Evolutionary conservation across 2,113 vertebrate species (phyloP).

Genomic region (Rhegmatorhina hoffmannsi): DNA sequence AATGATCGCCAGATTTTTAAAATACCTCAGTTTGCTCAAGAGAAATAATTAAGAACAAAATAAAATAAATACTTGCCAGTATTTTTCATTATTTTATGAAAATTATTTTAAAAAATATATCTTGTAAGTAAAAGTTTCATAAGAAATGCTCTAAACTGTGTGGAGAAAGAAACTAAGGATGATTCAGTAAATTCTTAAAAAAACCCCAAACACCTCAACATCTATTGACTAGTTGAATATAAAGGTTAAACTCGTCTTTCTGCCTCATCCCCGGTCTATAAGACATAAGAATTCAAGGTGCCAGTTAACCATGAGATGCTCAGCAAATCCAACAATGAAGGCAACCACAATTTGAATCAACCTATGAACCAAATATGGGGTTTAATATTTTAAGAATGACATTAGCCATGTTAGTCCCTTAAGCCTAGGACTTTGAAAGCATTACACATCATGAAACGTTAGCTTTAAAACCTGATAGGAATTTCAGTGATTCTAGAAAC

Average conservation of each 20-base stretch:
- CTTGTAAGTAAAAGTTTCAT: neutral
- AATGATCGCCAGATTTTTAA: neutral
- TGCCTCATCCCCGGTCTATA: neutral
- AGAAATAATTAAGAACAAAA: neutral
- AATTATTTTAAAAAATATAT: neutral
- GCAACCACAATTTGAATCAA: neutral
- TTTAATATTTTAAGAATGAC: neutral
- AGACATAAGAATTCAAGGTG: neutral
- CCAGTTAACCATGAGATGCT: neutral
- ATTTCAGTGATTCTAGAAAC: neutral
- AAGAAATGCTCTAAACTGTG: neutral
- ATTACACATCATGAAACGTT: neutral
- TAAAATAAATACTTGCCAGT: neutral
- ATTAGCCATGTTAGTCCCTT: neutral
- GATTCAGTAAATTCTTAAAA: neutral
- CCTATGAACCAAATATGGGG: neutral
- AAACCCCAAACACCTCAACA: fast-evolving
- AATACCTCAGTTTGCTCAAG: neutral
- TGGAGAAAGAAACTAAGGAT: neutral
- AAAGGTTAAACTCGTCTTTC: neutral
- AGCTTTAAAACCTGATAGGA: neutral
- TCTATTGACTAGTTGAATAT: neutral
- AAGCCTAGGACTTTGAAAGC: neutral
- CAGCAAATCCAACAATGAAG: neutral
- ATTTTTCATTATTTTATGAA: neutral